Evolutionary conservation across 2,888 invertebrate species (phyloP), one percentile per base, ranked within the genome.

Genomic region (Cremastinae sp.): DNA sequence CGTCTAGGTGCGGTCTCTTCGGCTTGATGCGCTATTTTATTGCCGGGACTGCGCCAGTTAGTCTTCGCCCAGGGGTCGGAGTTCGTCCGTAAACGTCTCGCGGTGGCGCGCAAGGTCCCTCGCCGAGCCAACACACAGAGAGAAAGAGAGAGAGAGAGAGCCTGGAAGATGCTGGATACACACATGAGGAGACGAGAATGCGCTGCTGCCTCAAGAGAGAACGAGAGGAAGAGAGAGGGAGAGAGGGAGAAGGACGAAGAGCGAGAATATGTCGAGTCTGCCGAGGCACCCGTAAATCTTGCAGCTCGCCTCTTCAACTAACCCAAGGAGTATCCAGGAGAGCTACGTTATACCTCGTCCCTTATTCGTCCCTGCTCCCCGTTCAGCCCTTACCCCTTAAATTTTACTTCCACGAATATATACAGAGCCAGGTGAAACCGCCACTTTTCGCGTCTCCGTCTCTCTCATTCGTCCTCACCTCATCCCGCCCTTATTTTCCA

Each of bases 71-170:
- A 82, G 82, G 81, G 85, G 84, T 83, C 81, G 84, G 84, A 84
- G 84, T 84, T 84, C 82, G 84, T 83, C 81, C 84, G 84, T 84
- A 84, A 85, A 83, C 82, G 85, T 85, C 85, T 84, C 81, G 84
- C 83, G 82, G 82, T 82, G 83, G 79, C 75, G 75, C 75, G 75
- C 72, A 75, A 36, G 28, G 53, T 43, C 43, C 20, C 82, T 84
- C 80, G 77, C 77, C 77, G 81, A 78, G 78, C 78, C 5, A 34
- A 78, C 81, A 80, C 84, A 84, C 82, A 82, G 84, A 81, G 82
- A 74, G 65, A 66, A 70, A 73, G 2, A 75, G 22, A 74, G 65
- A 66, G 72, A 73, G 2, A 75, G 22, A 45, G 77, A 79, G 73
- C 80, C 79, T 79, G 79, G 78, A 78, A 65, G 61, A 74, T 75